A percentile compares a stretch with the other conserved stretches of the same genome.
These are phyloP conservation scores for Anodontia alba DNA, from an alignment of 2,888 invertebrate genomes.

Conservation along the genomic window DNA sequence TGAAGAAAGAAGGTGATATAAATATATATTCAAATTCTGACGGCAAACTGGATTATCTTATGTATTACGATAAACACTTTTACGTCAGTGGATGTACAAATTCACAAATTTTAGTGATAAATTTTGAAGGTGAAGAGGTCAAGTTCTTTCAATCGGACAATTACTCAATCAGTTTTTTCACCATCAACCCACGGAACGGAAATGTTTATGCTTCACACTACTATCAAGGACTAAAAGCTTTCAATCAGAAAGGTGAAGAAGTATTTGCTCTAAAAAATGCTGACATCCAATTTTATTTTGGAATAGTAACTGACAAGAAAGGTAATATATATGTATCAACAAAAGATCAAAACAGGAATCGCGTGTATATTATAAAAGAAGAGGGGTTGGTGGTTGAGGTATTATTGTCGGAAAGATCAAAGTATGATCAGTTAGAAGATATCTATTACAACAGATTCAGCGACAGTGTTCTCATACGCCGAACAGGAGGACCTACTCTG, in stretches of 20 bases:
- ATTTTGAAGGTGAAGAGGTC: constrained; percentile 1
- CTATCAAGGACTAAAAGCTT: constrained; percentile 5
- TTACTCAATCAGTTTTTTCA: background rate
- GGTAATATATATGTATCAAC: constrained; percentile 13
- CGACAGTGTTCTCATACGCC: background rate
- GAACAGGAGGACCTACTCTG: background rate
- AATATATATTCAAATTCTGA: constrained; percentile 8
- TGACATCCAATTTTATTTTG: constrained; percentile 7
- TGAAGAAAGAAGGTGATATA: constrained; percentile 12
- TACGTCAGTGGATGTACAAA: background rate
- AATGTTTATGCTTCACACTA: background rate
- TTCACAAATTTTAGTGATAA: constrained; percentile 1
- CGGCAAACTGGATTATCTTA: background rate
- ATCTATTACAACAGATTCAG: background rate
- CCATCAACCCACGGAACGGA: background rate
- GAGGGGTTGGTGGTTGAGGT: constrained; percentile 8
- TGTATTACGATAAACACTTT: constrained; percentile 15
- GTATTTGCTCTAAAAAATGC: background rate
- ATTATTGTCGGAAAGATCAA: background rate
- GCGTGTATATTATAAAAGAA: background rate
- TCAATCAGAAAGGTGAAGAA: constrained; percentile 5
- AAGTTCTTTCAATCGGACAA: constrained; percentile 3
- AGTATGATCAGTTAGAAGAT: background rate
- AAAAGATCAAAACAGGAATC: background rate
- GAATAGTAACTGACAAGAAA: background rate